Evolutionary conservation across 2,113 vertebrate species (phyloP), one percentile per base, ranked within the genome.

Genomic region (Phylloscopus trochilus): DNA sequence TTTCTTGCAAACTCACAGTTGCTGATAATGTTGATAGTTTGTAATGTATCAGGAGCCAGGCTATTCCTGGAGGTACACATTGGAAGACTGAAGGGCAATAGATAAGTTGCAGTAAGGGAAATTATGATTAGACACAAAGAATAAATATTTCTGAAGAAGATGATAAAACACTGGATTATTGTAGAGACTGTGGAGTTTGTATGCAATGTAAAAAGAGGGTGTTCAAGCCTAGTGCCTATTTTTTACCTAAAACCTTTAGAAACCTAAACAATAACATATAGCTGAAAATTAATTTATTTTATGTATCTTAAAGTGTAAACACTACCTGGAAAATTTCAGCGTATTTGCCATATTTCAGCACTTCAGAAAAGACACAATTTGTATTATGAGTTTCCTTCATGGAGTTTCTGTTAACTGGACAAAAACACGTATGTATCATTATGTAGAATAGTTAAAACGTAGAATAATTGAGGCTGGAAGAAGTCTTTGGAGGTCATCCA

Each of bases 51-150:
- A 15, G 39, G 15, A 78, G 12, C 4, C 17, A 93, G 43, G 51
- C 20, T 41, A 0, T 43, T 55, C 35, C 49, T 44, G 24, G 6
- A 52, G 41, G 13, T 7, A 2, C 14, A 31, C 19, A 13, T 0
- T 64, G 27, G 35, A 80, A 70, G 17, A 66, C 75, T 46, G 26
- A 87, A 23, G 15, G 7, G 9, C 6, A 66, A 83, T 1, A 47
- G 17, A 68, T 19, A 68, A 82, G 30, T 30, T 79, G 12, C 14
- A 52, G 9, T 52, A 62, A 22, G 11, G 33, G 27, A 80, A 89
- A 35, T 39, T 41, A 30, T 64, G 5, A n/a, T 24, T 39, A 39
- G 18, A 64, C 2, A 35, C 27, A 73, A 86, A 8, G 30, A 60
- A 94, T 86, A 52, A 20, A 4, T 56, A 18, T 64, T 86, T 47